These are phyloP conservation scores for Xylota sylvarum DNA, from an alignment of 2,888 invertebrate genomes.

Conservation along the genomic window DNA sequence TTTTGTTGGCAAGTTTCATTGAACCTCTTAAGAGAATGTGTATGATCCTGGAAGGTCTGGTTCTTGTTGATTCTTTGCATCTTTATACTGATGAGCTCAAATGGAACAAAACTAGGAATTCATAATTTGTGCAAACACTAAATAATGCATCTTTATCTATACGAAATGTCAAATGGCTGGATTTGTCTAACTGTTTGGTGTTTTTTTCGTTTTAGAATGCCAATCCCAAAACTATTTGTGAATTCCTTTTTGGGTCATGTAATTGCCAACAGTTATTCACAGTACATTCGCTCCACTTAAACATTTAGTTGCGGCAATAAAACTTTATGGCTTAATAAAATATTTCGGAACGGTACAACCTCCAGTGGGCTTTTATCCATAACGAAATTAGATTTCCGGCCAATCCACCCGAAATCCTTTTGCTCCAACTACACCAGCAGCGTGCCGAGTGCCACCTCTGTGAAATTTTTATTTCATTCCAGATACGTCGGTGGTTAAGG, in stretches of 20 bases:
- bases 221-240: slow-evolving; percentile 62
- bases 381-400: slow-evolving; percentile 75
- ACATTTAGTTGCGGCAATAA: slow-evolving; percentile 75
- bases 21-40: no score
- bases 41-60: no score
- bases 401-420: slow-evolving; percentile 70
- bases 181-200: neutral
- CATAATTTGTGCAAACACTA: no score
- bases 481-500: slow-evolving; percentile 70
- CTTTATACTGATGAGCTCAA: no score
- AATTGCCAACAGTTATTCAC: slow-evolving; percentile 71
- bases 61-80: no score
- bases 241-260: slow-evolving; percentile 57
- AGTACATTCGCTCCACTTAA: slow-evolving; percentile 72
- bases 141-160: no score
- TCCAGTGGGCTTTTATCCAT: slow-evolving; percentile 71
- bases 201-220: neutral
- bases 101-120: no score
- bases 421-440: slow-evolving; percentile 8
- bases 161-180: no score
- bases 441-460: slow-evolving; percentile 41
- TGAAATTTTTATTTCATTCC: slow-evolving; percentile 66
- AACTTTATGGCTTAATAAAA: slow-evolving; percentile 74
- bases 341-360: slow-evolving; percentile 53
- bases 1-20: no score